Base-by-base conservation (phyloP, 2,797 vertebrate species). In the Coregonus suidteri region DNA sequence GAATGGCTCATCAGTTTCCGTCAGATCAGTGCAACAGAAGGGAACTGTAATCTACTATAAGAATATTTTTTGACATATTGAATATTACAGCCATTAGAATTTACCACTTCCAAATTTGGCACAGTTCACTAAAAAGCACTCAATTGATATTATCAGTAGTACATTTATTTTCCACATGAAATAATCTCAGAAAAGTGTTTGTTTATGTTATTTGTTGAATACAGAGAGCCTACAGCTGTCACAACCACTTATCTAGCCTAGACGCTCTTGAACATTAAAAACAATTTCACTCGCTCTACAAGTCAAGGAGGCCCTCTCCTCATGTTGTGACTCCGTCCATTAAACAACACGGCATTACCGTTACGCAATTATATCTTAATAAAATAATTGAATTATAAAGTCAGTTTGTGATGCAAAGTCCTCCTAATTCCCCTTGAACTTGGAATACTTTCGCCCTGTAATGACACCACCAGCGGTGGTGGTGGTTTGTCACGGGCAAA, bases 1-100 rank as follows among this genome's bases (percentile, higher is more conserved):
- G 77, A 81, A 82, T 73, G 80, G 68, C 72, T 79, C 74, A 73
- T n/a, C 66, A 75, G 83, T 87, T 82, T 77, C 81, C 81, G 78
- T 25, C 64, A 65, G 78, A 80, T 84, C 76, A 82, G 75, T 83
- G 81, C 82, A 81, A 76, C 84, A 84, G 82, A 59, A 62, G 59
- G 59, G 4, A 62, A 62, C 4, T 25, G 59, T 25, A 20, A 62
- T 62, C 59, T 62, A 9, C 20, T 20, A 20, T n/a, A 62, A 20
- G 9, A 62, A 62, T 62, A 7, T 16, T 62, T 47, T 20, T 25
- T 6, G 56, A 62, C 56, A 62, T 79, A 82, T 35, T 84, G 82
- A 82, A 84, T 81, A 81, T 81, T 77, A 7, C 30, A 15, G 31
- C 30, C 15, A 34, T 35, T 35, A 67, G 14, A 35, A 16, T 67